A percentile compares a stretch with the other conserved stretches of the same genome.
Conservation (phyloP, 2,113 vertebrate genomes). For the Pao palembangensis region DNA sequence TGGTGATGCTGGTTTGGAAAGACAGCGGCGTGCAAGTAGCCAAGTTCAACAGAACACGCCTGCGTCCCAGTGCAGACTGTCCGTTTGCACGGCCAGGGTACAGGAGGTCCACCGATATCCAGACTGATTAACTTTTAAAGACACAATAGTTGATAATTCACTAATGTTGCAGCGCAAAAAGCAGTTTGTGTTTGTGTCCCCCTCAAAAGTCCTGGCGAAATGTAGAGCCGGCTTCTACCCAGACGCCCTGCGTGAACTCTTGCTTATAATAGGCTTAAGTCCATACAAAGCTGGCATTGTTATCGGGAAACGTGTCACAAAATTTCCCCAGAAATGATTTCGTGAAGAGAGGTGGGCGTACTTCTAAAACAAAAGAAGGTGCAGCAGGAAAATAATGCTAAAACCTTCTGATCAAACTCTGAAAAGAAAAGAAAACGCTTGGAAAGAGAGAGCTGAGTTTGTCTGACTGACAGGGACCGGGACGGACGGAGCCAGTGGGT, state of each 20-base stretch:
- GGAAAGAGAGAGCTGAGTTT: no score
- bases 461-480: no score
- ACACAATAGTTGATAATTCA: conserved; percentile 14
- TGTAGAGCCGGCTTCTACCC: neutral
- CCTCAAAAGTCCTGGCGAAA: neutral
- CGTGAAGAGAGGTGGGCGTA: neutral
- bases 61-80: no score
- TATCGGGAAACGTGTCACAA: conserved; percentile 5
- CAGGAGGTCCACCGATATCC: neutral
- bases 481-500: no score
- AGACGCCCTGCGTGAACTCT: neutral
- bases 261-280: conserved; percentile 20
- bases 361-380: neutral
- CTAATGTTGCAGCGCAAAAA: neutral
- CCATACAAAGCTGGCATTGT: conserved; percentile 3
- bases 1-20: no score
- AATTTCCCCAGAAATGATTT: conserved; percentile 1
- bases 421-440: neutral
- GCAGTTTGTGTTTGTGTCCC: neutral
- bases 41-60: no score
- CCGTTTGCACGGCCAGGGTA: neutral
- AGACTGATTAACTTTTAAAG: conserved; percentile 17
- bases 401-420: conserved; percentile 4
- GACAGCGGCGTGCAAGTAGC: no score
- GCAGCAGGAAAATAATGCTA: neutral